phyloP scores from a whole-genome alignment of 1,140 invertebrate species.

The Brachystomella parvula region DNA sequence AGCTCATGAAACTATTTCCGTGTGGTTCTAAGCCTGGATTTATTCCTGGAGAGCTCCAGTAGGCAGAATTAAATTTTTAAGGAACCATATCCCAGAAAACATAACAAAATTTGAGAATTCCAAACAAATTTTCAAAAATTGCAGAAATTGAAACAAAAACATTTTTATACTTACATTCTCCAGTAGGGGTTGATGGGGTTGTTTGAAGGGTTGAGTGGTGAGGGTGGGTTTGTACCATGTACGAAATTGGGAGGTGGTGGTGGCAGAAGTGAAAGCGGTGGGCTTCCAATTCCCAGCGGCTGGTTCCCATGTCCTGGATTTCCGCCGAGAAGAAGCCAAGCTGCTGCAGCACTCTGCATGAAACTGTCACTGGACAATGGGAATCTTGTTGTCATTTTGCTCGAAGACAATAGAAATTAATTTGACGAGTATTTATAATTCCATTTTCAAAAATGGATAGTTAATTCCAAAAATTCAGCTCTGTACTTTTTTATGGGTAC shows the following conservation, averaged over 20 bases:
- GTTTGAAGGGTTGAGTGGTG: neutral
- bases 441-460: too few species aligned
- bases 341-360: slow-evolving; percentile 20
- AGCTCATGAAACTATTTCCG: neutral
- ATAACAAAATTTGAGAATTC: too few species aligned
- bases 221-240: neutral
- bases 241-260: neutral
- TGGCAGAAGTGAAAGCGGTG: neutral
- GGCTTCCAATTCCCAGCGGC: neutral
- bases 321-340: slow-evolving; percentile 13
- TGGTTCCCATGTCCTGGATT: neutral
- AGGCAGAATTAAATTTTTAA: too few species aligned
- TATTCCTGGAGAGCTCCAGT: neutral
- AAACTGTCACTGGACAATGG: slow-evolving; percentile 14
- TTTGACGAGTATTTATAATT: too few species aligned
- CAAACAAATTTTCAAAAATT: neutral
- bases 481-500: too few species aligned
- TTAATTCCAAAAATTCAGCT: too few species aligned
- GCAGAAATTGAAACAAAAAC: neutral
- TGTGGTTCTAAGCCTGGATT: neutral
- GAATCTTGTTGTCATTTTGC: slow-evolving; percentile 11
- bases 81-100: too few species aligned
- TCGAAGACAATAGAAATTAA: too few species aligned
- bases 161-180: slow-evolving; percentile 9
- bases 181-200: neutral